Base-by-base conservation (phyloP, 2,888 invertebrate genomes). In the Abrostola triplasia region DNA sequence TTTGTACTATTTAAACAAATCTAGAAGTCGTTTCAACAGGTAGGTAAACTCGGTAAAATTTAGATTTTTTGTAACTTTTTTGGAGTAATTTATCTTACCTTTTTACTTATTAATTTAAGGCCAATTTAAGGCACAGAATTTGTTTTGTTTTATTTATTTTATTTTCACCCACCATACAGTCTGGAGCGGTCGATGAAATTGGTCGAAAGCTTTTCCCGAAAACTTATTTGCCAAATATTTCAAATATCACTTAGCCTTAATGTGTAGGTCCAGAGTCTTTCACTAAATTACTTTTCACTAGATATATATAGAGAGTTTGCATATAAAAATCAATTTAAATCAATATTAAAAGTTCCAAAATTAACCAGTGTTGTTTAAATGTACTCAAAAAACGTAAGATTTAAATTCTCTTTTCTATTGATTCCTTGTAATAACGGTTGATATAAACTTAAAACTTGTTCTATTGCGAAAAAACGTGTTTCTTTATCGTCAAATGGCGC, bases 401-500 rank as follows among this genome's bases (percentile, higher is more conserved):
- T 92, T 93, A 94, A 95, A 91, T 91, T 88, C 88, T 94, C 93
- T 93, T 94, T 95, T 93, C 95, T 95, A 95, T 95, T 94, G 95
- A 87, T 93, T 93, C 83, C 87, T 92, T 90, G 89, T 94, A 93
- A 95, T 94, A 95, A 95, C 93, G 92, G 92, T 95, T 94, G 95
- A 95, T 95, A 94, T 95, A 94, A 95, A 95, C 90, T 88, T 91
- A 95, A 95, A 95, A 95, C 95, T 95, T 94, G 95, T 95, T 95
- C 95, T 95, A 95, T 95, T 95, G 95, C 95, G 94, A 95, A 95
- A 95, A 95, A 95, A 95, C 94, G 94, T 93, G 92, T 93, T 94
- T 89, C 95, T 95, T 94, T 94, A 94, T 92, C 92, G 95, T 95
- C 95, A 95, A 95, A 95, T 95, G 93, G 92, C 94, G 92, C 85